Base-by-base conservation (phyloP, 2,888 invertebrate species). In the Crocallis elinguaria region DNA sequence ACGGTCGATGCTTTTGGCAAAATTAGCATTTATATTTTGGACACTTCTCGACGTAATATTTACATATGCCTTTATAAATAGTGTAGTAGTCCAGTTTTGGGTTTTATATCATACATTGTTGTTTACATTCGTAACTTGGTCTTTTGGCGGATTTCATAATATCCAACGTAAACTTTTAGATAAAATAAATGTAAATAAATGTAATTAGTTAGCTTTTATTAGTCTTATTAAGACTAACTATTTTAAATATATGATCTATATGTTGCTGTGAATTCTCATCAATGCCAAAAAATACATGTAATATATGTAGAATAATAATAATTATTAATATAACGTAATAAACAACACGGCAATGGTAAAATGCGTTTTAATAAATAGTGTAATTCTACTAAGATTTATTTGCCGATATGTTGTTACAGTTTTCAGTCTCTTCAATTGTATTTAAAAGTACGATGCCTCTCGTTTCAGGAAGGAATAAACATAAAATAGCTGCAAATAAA, bases 11-110 rank as follows among this genome's bases (percentile, higher is more conserved):
- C 38, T 62, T 4, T 50, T 63, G 11, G 86, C 90, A 0, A 82
- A 79, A 64, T 36, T 82, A 45, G 94, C 94, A 1, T 91, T 95
- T 33, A 64, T 93, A 14, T 94, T 95, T 73, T 96, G 95, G 96
- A 93, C 94, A 8, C 16, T 90, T 4, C 74, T 95, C 53, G 93
- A 93, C 49, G 63, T 88, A 17, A 49, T 92, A 16, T 89, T 92
- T 46, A 66, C 87, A 0, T 92, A 92, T 46, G 77, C 82, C 9
- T 69, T 94, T 13, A 69, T 89, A 1, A 77, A 77, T 8, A 89
- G 82, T 53, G 66, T 77, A 41, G 16, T 88, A 19, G 93, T 93
- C 60, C 90, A 92, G 62, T 90, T 88, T 66, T 92, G 94, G 86
- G 92, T 94, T 16, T 57, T 93, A 9, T 82, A 87, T 41, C 93